A percentile compares a stretch with the other conserved stretches of the same genome.
phyloP scores from a whole-genome alignment of 2,797 vertebrate genomes.

The Caiman crocodilus region DNA sequence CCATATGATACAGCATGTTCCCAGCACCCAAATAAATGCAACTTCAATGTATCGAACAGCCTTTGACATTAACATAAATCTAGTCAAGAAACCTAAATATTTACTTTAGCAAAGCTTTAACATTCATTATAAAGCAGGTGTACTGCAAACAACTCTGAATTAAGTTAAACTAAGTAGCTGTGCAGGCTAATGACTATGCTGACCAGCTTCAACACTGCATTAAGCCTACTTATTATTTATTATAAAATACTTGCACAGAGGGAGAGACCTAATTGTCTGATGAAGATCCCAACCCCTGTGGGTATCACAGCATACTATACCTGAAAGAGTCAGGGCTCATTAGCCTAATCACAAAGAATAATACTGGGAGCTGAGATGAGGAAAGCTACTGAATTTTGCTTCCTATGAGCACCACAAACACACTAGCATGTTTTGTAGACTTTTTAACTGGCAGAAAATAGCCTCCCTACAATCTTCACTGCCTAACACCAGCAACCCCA shows the following conservation, averaged over 20 bases:
- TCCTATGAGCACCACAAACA: conserved; percentile 50
- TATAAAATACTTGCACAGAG: conserved; percentile 74
- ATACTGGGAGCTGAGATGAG: conserved; percentile 55
- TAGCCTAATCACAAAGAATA: conserved; percentile 75
- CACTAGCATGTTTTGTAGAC: no score
- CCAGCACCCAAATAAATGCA: neutral
- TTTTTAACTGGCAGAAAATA: neutral
- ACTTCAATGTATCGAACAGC: neutral
- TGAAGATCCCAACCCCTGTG: conserved; percentile 77
- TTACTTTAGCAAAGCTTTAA: conserved; percentile 22
- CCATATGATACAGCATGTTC: fast-evolving
- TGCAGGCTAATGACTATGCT: conserved; percentile 56
- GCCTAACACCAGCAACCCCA: neutral
- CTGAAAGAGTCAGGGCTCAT: conserved; percentile 77
- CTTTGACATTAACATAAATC: neutral
- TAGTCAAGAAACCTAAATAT: conserved; percentile 46
- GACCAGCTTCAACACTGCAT: conserved; percentile 61
- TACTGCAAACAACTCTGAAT: conserved; percentile 31
- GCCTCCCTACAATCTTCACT: neutral
- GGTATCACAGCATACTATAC: conserved; percentile 71
- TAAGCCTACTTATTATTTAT: conserved; percentile 72
- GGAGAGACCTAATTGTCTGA: conserved; percentile 78
- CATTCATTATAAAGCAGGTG: neutral
- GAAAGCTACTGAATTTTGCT: conserved; percentile 45
- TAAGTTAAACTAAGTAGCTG: conserved; percentile 47